These are phyloP conservation scores for Punctoribates punctum DNA, from an alignment of 2,888 invertebrate species.

Conservation along the genomic window DNA sequence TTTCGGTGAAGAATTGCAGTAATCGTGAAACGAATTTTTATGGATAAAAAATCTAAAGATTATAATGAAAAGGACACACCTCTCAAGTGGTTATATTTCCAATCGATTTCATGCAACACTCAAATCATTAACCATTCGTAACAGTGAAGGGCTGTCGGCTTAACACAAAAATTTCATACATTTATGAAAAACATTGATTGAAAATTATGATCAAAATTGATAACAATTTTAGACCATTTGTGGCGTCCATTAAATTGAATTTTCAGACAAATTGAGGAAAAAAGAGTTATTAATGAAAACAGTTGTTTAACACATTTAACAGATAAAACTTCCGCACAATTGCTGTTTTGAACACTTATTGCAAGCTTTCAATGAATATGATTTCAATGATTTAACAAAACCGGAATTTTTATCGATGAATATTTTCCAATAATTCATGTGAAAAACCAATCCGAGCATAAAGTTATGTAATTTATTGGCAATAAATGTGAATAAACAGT, in stretches of 20 bases:
- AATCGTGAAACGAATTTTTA: conserved; percentile 13
- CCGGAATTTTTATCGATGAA: not conserved
- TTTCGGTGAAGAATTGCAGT: not conserved
- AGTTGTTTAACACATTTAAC: no score
- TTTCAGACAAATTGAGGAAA: no score
- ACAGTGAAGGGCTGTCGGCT: not conserved
- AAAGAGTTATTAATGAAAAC: no score
- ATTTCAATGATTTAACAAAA: not conserved
- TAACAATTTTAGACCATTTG: no score
- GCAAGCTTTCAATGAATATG: no score
- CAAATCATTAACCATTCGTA: conserved; percentile 2
- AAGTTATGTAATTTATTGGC: not conserved
- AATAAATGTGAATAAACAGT: not conserved
- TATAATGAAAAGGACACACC: not conserved
- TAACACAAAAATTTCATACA: not conserved
- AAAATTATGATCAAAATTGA: no score
- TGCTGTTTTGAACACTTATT: no score
- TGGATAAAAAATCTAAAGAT: not conserved
- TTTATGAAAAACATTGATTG: no score
- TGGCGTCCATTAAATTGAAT: no score
- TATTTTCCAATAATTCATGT: conserved; percentile 7
- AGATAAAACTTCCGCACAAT: no score
- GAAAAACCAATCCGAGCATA: not conserved
- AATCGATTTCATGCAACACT: conserved; percentile 14
- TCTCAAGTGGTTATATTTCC: conserved; percentile 5